Conservation (phyloP, 1,140 invertebrate genomes). For the Dinothrombium tinctorium region DNA sequence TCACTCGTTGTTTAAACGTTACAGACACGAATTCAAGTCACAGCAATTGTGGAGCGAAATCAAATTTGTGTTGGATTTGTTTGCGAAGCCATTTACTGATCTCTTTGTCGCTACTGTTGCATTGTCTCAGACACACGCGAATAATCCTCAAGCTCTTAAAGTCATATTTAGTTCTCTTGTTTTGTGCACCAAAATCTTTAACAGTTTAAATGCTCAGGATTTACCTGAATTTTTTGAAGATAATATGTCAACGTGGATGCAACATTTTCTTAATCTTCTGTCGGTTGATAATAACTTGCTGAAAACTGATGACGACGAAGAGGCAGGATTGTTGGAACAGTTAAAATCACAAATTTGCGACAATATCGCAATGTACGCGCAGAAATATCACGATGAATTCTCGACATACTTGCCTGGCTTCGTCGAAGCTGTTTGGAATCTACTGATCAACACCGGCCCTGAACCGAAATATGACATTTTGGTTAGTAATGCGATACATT, state of each 20-base stretch:
- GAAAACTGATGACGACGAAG: constrained; percentile 45
- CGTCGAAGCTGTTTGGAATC: constrained; percentile 74
- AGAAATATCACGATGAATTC: constrained; percentile 96
- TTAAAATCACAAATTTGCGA: constrained; percentile 85
- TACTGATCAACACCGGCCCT: constrained; percentile 54
- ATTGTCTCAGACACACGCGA: constrained; percentile 45
- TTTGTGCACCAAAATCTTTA: constrained; percentile 84
- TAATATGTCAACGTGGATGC: constrained; percentile 85
- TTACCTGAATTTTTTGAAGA: constrained; percentile 96
- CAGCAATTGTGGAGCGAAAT: constrained; percentile 85
- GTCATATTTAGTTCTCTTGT: constrained; percentile 71
- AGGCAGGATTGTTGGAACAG: constrained; percentile 67
- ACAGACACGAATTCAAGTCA: constrained; percentile 85
- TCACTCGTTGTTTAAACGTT: constrained; percentile 85
- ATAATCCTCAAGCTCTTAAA: constrained; percentile 51
- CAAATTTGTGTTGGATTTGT: constrained; percentile 76
- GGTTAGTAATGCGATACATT: constrained; percentile 84
- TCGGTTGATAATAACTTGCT: constrained; percentile 38
- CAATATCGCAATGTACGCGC: constrained; percentile 76
- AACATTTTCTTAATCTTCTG: constrained; percentile 55
- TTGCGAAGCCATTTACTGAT: constrained; percentile 78
- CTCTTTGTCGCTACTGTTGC: constrained; percentile 67
- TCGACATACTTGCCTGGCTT: constrained; percentile 58
- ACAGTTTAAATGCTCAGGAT: constrained; percentile 87
- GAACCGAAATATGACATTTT: constrained; percentile 75